phyloP scores from a whole-genome alignment of 2,888 invertebrate species.

The Hydriomena furcata region DNA sequence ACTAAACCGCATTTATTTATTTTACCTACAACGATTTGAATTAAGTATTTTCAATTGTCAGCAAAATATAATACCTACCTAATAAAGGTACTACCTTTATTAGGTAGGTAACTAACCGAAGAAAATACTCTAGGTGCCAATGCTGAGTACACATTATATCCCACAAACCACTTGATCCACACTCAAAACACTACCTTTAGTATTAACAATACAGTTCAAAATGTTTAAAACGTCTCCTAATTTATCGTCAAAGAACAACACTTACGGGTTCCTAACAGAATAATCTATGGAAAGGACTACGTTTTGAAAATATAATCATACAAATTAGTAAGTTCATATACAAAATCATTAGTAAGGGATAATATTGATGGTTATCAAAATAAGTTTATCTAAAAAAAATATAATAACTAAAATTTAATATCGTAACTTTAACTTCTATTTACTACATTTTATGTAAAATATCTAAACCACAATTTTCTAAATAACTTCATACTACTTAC shows the following conservation, averaged over 20 bases:
- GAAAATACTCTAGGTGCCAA: neutral
- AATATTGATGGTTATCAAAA: conserved; percentile 73
- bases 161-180: conserved; percentile 11
- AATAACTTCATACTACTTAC: conserved; percentile 42
- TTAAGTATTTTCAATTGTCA: conserved; percentile 1
- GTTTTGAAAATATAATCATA: conserved; percentile 44
- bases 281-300: conserved; percentile 35
- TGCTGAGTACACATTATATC: neutral
- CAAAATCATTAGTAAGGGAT: conserved; percentile 52
- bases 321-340: conserved; percentile 50
- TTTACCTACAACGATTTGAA: too few species aligned
- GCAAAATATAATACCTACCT: neutral
- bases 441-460: conserved; percentile 62
- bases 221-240: conserved; percentile 28
- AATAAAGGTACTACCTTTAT: too few species aligned
- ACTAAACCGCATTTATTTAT: too few species aligned
- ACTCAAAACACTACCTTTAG: conserved; percentile 28
- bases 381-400: conserved; percentile 73
- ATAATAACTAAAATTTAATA: conserved; percentile 47
- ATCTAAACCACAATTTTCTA: conserved; percentile 69
- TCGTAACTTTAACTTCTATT: conserved; percentile 46
- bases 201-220: conserved; percentile 17
- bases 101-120: too few species aligned
- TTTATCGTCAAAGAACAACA: conserved; percentile 39
- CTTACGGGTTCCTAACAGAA: conserved; percentile 41